phyloP scores from a whole-genome alignment of 1,140 invertebrate genomes.

The Mya arenaria region DNA sequence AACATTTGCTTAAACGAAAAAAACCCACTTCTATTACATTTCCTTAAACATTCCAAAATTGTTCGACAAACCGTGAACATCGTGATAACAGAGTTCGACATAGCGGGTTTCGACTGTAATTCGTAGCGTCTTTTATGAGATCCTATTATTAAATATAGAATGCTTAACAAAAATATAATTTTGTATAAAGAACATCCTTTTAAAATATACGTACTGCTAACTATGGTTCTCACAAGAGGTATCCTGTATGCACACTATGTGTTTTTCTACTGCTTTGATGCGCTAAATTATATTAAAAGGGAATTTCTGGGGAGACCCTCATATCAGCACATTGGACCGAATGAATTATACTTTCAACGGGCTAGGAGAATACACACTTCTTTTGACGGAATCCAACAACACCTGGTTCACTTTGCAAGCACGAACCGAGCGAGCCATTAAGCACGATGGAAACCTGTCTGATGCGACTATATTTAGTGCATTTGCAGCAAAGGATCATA shows the following conservation, averaged over 20 bases:
- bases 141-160: too few species aligned
- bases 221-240: not conserved
- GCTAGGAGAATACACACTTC: slow-evolving; percentile 94
- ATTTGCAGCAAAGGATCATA: slow-evolving; percentile 41
- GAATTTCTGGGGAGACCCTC: slow-evolving; percentile 89
- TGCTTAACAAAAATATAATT: too few species aligned
- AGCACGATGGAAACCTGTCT: slow-evolving; percentile 15
- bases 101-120: too few species aligned
- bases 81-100: too few species aligned
- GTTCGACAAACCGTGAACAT: too few species aligned
- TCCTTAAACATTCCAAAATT: too few species aligned
- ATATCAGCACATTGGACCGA: slow-evolving; percentile 95
- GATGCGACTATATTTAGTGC: slow-evolving; percentile 42
- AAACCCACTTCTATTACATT: too few species aligned
- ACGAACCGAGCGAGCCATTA: slow-evolving; percentile 21
- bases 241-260: not conserved
- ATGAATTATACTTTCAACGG: slow-evolving; percentile 97
- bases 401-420: slow-evolving; percentile 22
- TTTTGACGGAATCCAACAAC: not conserved
- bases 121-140: too few species aligned
- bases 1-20: too few species aligned
- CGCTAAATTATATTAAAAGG: not conserved
- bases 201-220: not conserved
- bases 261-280: not conserved
- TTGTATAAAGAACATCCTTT: not conserved